Conservation (phyloP, 2,113 vertebrate genomes). For the Coryphaenoides rupestris region DNA sequence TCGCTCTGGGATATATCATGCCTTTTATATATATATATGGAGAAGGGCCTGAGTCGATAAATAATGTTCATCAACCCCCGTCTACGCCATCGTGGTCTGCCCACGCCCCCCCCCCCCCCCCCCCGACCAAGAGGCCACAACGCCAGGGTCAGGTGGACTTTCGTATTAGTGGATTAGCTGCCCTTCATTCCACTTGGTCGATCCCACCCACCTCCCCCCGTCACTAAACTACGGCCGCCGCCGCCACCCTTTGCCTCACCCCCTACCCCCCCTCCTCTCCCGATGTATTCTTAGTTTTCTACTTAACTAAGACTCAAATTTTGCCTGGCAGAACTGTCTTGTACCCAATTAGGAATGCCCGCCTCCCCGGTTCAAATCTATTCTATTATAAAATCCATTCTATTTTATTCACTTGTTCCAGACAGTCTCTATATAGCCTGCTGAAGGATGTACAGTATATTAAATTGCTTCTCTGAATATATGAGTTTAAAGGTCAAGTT, state of each 20-base stretch:
- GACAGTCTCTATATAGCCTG: no score
- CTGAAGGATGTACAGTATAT: no score
- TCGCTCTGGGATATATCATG: slow-evolving; percentile 50
- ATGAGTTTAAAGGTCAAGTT: no score
- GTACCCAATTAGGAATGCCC: no score
- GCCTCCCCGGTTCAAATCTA: no score
- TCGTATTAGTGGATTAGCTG: slow-evolving; percentile 40
- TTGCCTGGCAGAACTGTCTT: no score
- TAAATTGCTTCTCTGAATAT: no score
- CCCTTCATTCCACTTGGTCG: slow-evolving; percentile 28
- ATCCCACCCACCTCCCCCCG: background rate
- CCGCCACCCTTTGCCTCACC: background rate
- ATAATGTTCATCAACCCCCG: slow-evolving; percentile 52
- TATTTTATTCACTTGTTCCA: no score
- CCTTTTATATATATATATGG: slow-evolving; percentile 46
- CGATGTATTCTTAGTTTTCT: background rate
- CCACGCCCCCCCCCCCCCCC: no score
- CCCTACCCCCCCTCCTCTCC: background rate
- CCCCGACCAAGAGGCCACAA: slow-evolving; percentile 26
- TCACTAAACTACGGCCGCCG: no score
- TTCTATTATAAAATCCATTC: no score
- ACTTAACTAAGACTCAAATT: no score
- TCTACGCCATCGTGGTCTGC: slow-evolving; percentile 16
- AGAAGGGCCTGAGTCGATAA: slow-evolving; percentile 45
- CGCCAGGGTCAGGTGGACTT: slow-evolving; percentile 20